These are phyloP conservation scores for Callocephalon fimbriatum DNA, from an alignment of 2,113 vertebrate genomes.

Conservation along the genomic window DNA sequence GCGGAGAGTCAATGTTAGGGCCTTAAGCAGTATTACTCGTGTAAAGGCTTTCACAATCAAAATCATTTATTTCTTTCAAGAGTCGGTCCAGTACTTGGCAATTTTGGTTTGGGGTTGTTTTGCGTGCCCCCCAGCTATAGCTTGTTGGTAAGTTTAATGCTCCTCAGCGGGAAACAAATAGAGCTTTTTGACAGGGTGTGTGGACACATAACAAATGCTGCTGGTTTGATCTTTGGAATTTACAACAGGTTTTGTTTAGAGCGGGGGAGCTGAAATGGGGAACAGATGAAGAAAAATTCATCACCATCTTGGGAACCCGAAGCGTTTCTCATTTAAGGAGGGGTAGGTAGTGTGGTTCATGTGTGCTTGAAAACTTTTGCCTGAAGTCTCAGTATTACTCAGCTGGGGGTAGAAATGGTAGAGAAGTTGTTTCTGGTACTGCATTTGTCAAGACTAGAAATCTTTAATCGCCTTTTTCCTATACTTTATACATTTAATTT, in stretches of 20 bases:
- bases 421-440: background rate
- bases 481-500: background rate
- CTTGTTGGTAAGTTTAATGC: background rate
- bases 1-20: background rate
- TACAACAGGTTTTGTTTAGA: constrained; percentile 85
- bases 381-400: background rate
- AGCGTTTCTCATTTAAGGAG: constrained; percentile 86
- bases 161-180: background rate
- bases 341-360: constrained; percentile 74
- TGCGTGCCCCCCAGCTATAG: background rate
- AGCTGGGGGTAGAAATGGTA: background rate
- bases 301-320: constrained; percentile 91
- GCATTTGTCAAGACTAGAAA: background rate
- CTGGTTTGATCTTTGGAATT: background rate
- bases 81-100: background rate
- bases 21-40: background rate
- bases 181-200: background rate
- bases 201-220: background rate
- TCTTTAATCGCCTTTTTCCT: background rate
- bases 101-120: background rate
- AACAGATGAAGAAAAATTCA: constrained; percentile 94
- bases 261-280: constrained; percentile 93
- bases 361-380: background rate
- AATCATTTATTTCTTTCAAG: background rate
- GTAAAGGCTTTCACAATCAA: background rate